phyloP scores from a whole-genome alignment of 1,140 invertebrate species.

The Chymomyza costata region DNA sequence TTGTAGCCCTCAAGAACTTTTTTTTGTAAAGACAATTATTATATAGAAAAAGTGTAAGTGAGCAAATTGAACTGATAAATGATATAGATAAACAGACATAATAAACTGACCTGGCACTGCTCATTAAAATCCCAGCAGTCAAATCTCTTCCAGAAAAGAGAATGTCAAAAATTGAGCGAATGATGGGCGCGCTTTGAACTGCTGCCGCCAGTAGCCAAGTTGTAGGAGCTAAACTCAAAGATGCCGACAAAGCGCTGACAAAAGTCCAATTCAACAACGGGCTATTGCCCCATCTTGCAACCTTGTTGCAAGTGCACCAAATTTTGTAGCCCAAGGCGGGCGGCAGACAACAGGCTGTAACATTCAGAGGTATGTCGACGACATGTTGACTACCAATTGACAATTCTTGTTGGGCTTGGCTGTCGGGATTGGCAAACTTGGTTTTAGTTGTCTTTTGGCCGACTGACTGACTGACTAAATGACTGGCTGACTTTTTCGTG shows the following conservation, averaged over 20 bases:
- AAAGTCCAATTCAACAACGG: not conserved
- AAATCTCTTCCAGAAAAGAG: no score
- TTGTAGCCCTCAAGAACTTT: no score
- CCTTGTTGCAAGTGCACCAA: constrained; percentile 17
- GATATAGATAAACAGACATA: no score
- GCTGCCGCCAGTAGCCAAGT: constrained; percentile 3
- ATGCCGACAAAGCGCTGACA: constrained; percentile 19
- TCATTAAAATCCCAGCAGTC: no score
- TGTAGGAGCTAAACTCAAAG: constrained; percentile 36
- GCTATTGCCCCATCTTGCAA: not conserved
- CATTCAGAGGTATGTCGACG: constrained; percentile 37
- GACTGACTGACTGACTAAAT: constrained; percentile 11
- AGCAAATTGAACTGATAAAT: no score
- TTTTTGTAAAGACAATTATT: no score
- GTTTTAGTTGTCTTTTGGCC: constrained; percentile 6
- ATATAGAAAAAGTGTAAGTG: no score
- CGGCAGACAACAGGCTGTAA: constrained; percentile 18
- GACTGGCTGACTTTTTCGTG: constrained; percentile 25
- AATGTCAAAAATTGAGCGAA: constrained; percentile 25
- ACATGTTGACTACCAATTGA: constrained; percentile 43
- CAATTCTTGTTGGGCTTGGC: constrained; percentile 15
- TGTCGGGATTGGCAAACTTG: no score
- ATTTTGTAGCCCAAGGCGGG: constrained; percentile 13
- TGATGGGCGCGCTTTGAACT: not conserved
- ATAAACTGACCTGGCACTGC: no score